phyloP scores from a whole-genome alignment of 2,888 invertebrate genomes.

The Drosophila incognita region DNA sequence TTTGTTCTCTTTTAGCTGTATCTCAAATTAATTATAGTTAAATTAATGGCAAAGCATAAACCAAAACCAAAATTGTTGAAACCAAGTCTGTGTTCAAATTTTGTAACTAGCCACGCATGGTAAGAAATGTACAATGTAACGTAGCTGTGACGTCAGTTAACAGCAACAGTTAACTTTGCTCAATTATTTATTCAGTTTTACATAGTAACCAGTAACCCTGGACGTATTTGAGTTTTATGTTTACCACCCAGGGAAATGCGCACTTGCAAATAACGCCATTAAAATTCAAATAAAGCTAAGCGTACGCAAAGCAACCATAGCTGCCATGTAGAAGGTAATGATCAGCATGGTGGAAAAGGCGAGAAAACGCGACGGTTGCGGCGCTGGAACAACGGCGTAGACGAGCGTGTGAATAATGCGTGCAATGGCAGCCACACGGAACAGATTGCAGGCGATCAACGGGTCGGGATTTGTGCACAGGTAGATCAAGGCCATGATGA shows the following conservation, averaged over 20 bases:
- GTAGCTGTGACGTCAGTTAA: slow-evolving; percentile 4
- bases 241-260: slow-evolving; percentile 14
- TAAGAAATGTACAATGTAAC: not conserved
- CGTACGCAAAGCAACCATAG: slow-evolving; percentile 81
- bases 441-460: slow-evolving; percentile 86
- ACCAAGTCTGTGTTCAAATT: slow-evolving; percentile 12
- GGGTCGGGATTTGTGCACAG: slow-evolving; percentile 86
- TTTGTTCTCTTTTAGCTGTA: slow-evolving; percentile 61
- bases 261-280: slow-evolving; percentile 18
- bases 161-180: not conserved
- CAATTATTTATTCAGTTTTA: slow-evolving; percentile 14
- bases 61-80: slow-evolving; percentile 42
- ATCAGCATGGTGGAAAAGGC: slow-evolving; percentile 84
- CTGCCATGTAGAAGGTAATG: slow-evolving; percentile 86
- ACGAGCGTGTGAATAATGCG: slow-evolving; percentile 88
- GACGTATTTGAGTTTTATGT: not conserved
- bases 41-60: slow-evolving; percentile 54
- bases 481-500: slow-evolving; percentile 87
- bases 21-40: slow-evolving; percentile 71
- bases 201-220: slow-evolving; percentile 15
- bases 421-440: slow-evolving; percentile 86
- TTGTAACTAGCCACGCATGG: not conserved
- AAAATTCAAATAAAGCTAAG: slow-evolving; percentile 61
- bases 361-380: slow-evolving; percentile 87
- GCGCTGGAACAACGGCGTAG: slow-evolving; percentile 87